These are phyloP conservation scores for Aspidapion aeneum DNA, from an alignment of 2,888 invertebrate species.

Conservation along the genomic window DNA sequence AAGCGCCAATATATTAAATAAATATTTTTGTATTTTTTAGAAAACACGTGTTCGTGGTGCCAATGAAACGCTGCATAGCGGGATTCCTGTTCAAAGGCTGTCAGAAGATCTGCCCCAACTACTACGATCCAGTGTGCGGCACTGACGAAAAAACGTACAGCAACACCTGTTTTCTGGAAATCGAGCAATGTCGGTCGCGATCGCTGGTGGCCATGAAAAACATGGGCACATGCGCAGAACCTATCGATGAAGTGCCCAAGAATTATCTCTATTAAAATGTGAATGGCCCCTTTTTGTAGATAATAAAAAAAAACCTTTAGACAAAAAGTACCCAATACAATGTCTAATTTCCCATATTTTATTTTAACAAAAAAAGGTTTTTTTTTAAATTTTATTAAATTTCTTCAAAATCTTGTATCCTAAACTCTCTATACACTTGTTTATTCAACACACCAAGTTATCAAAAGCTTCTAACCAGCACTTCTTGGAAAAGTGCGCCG, in stretches of 20 bases:
- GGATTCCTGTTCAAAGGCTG: constrained; percentile 86
- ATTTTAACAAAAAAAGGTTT: no score
- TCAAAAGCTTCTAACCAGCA: no score
- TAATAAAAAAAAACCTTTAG: no score
- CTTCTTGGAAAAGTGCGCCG: no score
- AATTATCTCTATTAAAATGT: constrained; percentile 84
- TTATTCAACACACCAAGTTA: no score
- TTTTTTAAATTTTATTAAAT: no score
- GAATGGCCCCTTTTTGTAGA: no score
- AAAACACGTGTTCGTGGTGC: constrained; percentile 88
- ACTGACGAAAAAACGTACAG: constrained; percentile 90
- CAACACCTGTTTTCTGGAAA: constrained; percentile 87
- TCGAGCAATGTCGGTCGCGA: constrained; percentile 86
- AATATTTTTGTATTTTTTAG: constrained; percentile 50
- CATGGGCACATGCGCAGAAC: constrained; percentile 82
- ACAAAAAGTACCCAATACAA: no score
- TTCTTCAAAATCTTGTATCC: no score
- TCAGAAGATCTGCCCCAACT: constrained; percentile 79
- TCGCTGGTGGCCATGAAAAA: constrained; percentile 74
- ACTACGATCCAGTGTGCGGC: constrained; percentile 91
- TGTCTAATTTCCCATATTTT: no score
- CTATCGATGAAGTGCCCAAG: constrained; percentile 77
- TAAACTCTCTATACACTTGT: no score
- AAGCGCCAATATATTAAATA: no score
- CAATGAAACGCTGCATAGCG: constrained; percentile 79